Conservation (phyloP, 2,797 vertebrate species). For the Peromyscus aztecus region DNA sequence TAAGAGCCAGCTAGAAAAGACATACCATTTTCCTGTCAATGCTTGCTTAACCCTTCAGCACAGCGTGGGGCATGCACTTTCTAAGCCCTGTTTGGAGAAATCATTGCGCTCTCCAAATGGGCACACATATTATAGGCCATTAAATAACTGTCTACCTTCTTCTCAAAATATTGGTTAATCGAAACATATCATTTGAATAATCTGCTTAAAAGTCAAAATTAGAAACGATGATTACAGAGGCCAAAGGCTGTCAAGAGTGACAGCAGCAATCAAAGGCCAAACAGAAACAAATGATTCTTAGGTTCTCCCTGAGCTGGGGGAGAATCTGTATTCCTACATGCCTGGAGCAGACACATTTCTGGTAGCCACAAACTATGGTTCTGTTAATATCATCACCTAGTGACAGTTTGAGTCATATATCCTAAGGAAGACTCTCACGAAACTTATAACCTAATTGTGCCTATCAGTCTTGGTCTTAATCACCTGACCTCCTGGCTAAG, state of each 20-base stretch:
- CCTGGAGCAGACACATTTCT: not conserved
- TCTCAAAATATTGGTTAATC: not conserved
- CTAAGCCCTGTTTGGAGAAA: not conserved
- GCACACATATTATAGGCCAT: not conserved
- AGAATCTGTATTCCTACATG: not conserved
- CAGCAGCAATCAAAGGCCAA: not conserved
- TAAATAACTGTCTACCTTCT: slow-evolving; percentile 7
- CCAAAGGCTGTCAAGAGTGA: not conserved
- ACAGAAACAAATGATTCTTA: not conserved
- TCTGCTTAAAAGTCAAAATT: not conserved
- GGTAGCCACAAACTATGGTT: not conserved
- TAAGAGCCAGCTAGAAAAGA: slow-evolving; percentile 58
- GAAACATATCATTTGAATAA: slow-evolving; percentile 16
- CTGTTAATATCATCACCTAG: not conserved
- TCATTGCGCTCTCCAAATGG: not conserved
- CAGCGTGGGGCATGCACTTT: not conserved
- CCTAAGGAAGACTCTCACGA: not conserved
- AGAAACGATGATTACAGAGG: not conserved
- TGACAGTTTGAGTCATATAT: not conserved
- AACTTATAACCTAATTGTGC: not conserved
- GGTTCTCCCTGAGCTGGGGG: not conserved
- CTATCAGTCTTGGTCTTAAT: not conserved
- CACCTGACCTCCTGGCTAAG: not conserved
- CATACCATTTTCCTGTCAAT: not conserved
- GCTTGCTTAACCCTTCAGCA: not conserved